These are phyloP conservation scores for Synanthedon tipuliformis DNA, from an alignment of 2,888 invertebrate species.

Conservation along the genomic window DNA sequence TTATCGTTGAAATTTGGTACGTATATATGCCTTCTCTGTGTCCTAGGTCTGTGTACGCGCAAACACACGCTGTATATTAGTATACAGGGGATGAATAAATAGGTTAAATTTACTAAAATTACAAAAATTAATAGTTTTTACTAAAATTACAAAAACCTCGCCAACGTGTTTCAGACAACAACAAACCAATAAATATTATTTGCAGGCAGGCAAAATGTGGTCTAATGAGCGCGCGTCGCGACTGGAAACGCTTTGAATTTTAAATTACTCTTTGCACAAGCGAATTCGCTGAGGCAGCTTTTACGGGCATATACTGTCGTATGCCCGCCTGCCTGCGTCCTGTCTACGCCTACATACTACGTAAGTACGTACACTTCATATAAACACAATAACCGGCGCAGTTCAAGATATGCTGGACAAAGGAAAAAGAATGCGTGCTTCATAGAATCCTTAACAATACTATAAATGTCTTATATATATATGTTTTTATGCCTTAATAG, in stretches of 20 bases:
- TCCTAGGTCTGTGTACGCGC: too few relatives aligned
- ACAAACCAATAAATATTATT: constrained; percentile 7
- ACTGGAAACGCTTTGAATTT: constrained; percentile 53
- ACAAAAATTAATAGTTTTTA: background rate
- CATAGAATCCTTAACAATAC: too few relatives aligned
- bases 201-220: constrained; percentile 19
- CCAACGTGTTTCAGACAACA: constrained; percentile 3
- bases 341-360: background rate
- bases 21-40: too few relatives aligned
- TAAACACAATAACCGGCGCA: background rate
- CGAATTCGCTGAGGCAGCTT: constrained; percentile 29
- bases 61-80: too few relatives aligned
- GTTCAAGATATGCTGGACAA: too few relatives aligned
- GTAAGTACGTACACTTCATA: background rate
- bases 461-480: too few relatives aligned
- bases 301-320: background rate
- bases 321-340: background rate
- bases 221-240: constrained; percentile 44
- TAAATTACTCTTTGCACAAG: constrained; percentile 58
- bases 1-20: too few relatives aligned
- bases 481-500: too few relatives aligned
- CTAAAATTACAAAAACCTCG: background rate
- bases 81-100: too few relatives aligned
- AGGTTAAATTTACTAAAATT: too few relatives aligned
- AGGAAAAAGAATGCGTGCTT: too few relatives aligned